Conservation (phyloP, 2,888 invertebrate species). For the Drosophila paramelanica region DNA sequence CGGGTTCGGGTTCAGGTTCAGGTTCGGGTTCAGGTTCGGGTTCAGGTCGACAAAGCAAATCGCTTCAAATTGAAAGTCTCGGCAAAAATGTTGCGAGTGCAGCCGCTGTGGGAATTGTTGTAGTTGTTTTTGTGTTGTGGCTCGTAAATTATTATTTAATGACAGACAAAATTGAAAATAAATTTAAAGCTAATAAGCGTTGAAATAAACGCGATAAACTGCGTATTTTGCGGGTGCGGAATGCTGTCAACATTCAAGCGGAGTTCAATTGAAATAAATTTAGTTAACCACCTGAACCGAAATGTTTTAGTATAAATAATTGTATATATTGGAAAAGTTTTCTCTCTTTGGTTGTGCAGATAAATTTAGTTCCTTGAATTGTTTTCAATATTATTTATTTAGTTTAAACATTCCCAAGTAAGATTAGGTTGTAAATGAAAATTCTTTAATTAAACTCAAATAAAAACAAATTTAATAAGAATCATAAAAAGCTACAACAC, state of each 20-base stretch:
- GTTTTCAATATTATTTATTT: no score
- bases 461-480: no score
- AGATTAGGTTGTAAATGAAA: no score
- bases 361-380: no score
- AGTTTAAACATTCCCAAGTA: no score
- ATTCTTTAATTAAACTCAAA: no score
- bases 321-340: no score
- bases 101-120: conserved; percentile 26
- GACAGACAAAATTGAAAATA: conserved; percentile 78
- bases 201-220: conserved; percentile 67
- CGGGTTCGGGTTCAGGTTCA: conserved; percentile 37
- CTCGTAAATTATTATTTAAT: conserved; percentile 80
- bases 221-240: conserved; percentile 6
- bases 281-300: conserved; percentile 6
- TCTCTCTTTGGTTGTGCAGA: no score
- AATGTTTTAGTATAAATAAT: neutral
- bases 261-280: conserved; percentile 40
- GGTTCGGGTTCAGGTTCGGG: conserved; percentile 12
- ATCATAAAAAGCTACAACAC: no score
- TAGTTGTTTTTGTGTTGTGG: conserved; percentile 17
- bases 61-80: conserved; percentile 62
- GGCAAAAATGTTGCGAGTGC: conserved; percentile 32
- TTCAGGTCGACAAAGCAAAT: conserved; percentile 67
- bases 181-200: conserved; percentile 76
- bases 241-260: conserved; percentile 22